These are phyloP conservation scores for Rhopilema esculentum DNA, from an alignment of 30 jellyfish, hydroid and myxozoan species.

Conservation along the genomic window DNA sequence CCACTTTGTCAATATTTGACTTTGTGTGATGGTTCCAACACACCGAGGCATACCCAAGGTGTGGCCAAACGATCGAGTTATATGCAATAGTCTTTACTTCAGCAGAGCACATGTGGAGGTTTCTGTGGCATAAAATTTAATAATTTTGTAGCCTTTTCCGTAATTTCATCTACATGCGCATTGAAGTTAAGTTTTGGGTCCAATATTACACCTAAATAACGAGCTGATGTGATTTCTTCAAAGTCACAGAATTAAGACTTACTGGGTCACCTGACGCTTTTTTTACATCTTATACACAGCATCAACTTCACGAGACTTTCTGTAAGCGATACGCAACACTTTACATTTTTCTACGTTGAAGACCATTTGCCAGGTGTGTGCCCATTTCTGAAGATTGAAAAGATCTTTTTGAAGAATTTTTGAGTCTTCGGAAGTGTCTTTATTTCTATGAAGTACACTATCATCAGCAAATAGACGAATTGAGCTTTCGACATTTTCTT, in stretches of 20 bases:
- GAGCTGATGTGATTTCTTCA: constrained; percentile 29
- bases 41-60: constrained; percentile 57
- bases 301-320: no score
- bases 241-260: constrained; percentile 28
- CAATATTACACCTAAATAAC: constrained; percentile 32
- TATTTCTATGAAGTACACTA: constrained; percentile 37
- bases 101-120: constrained; percentile 60
- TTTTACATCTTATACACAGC: constrained; percentile 23
- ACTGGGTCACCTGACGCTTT: constrained; percentile 54
- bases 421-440: constrained; percentile 31
- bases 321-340: constrained; percentile 3
- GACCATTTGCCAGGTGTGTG: constrained; percentile 32
- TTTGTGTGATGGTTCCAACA: constrained; percentile 61
- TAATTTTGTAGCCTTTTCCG: constrained; percentile 43
- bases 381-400: constrained; percentile 37
- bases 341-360: constrained; percentile 50
- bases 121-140: constrained; percentile 50
- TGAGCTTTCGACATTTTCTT: constrained; percentile 34
- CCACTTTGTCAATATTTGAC: constrained; percentile 45
- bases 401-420: constrained; percentile 3
- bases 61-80: constrained; percentile 54
- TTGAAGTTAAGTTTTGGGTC: constrained; percentile 20
- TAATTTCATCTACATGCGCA: constrained; percentile 27
- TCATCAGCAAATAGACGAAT: constrained; percentile 54
- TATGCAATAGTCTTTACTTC: constrained; percentile 57